phyloP scores from a whole-genome alignment of 2,113 vertebrate species.

The Rhea pennata region DNA sequence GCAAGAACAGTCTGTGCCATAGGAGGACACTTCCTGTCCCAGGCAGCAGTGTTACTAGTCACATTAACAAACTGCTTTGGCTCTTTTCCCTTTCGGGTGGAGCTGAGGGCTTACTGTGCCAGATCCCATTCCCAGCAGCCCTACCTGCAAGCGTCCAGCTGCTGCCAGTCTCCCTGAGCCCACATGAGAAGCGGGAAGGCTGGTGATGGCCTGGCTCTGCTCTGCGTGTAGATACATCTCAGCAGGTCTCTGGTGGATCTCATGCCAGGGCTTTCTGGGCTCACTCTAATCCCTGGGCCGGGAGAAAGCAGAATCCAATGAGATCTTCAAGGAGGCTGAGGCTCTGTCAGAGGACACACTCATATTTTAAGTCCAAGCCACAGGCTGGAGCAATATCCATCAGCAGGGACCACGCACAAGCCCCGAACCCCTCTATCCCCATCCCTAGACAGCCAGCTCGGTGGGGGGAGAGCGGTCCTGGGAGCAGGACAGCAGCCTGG shows the following conservation, averaged over 20 bases:
- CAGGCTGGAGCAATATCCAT: accelerated
- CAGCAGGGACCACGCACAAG: not conserved
- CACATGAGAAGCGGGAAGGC: not conserved
- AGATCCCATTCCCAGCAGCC: accelerated
- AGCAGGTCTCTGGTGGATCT: not conserved
- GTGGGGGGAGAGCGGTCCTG: accelerated
- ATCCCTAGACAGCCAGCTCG: accelerated
- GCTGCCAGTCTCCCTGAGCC: not conserved
- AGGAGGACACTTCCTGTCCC: not conserved
- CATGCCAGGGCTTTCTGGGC: not conserved
- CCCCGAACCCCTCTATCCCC: not conserved
- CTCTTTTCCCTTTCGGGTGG: not conserved
- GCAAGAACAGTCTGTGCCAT: not conserved
- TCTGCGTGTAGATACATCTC: not conserved
- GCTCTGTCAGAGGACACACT: not conserved
- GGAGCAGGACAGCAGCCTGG: not conserved
- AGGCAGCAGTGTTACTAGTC: not conserved
- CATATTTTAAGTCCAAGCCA: not conserved
- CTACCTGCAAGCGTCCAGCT: not conserved
- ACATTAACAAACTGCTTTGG: not conserved
- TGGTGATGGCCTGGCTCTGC: not conserved
- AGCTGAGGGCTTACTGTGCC: not conserved
- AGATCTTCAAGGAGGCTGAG: not conserved
- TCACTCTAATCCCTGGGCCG: not conserved
- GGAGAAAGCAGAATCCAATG: accelerated